phyloP scores from a whole-genome alignment of 2,888 invertebrate species.

The Chorisops tibialis region DNA sequence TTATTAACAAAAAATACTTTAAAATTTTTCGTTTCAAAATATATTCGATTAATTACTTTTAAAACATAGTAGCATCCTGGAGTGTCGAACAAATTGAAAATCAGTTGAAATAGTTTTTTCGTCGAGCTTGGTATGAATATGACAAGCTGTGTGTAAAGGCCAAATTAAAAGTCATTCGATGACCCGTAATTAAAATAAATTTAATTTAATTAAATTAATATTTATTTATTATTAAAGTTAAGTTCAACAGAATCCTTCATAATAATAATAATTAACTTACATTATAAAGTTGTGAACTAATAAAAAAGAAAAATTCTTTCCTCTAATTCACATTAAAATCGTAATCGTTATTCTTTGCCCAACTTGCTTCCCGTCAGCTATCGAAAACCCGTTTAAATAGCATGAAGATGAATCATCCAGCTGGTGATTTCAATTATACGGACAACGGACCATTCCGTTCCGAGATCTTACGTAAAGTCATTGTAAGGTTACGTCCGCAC shows the following conservation, averaged over 20 bases:
- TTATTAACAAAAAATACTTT: too few relatives aligned
- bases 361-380: too few relatives aligned
- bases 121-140: conserved; percentile 19
- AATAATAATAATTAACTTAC: too few relatives aligned
- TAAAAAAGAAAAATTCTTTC: too few relatives aligned
- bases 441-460: conserved; percentile 18
- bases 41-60: too few relatives aligned
- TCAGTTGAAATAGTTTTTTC: conserved; percentile 2
- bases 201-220: conserved; percentile 23
- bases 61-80: not conserved
- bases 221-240: conserved; percentile 17
- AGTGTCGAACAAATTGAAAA: not conserved
- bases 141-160: conserved; percentile 15
- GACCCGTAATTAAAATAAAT: conserved; percentile 9
- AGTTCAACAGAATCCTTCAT: conserved; percentile 4
- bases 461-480: conserved; percentile 8
- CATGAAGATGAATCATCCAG: conserved; percentile 19
- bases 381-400: too few relatives aligned
- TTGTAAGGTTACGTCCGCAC: conserved; percentile 7
- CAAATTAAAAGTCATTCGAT: conserved; percentile 16
- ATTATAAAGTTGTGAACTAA: too few relatives aligned
- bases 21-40: too few relatives aligned
- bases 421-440: not conserved
- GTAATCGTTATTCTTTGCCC: too few relatives aligned
- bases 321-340: too few relatives aligned